Base-by-base conservation (phyloP, 2,797 vertebrate genomes). In the Aeoliscus strigatus region DNA sequence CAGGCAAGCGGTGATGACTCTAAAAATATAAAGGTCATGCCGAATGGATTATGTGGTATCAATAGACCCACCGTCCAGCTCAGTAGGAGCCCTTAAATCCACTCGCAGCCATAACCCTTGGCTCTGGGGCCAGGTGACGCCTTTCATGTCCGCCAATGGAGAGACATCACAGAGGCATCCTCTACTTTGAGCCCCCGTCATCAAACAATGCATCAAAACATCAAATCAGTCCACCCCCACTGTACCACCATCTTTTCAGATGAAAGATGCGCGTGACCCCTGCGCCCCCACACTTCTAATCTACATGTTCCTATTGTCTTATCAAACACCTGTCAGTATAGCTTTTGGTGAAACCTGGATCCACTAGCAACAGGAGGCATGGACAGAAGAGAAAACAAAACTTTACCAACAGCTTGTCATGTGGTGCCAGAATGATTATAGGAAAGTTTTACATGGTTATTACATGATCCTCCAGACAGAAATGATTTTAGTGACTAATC, bases 151-250 rank as follows among this genome's bases (percentile, higher is more conserved):
- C 79, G 84, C 88, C 80, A 77, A 84, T 69, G 89, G 86, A 86
- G 80, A 90, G 82, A 93, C 92, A 93, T 97, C 93, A 96, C 90
- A 94, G 89, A 86, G 85, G 46, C 77, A 79, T 88, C 87, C 89
- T 87, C 81, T 88, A 89, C 93, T 97, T 94, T 95, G 93, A 94
- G 83, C 91, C 90, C 86, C 87, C 86, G 88, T 90, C 91, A 93
- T 95, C 93, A 94, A 93, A 95, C 91, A 91, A 91, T 91, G 90
- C 91, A 90, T 93, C 89, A 92, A 90, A 93, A 94, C 91, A 93
- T 90, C 77, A 91, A 91, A 92, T 92, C 91, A 91, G 90, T 91
- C 88, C 90, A 80, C 87, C 88, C 59, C 71, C 76, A 80, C 77
- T 44, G 37, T 81, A 88, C 85, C 87, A 86, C 89, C 89, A 85